Evolutionary conservation across 2,113 vertebrate species (phyloP), one percentile per base, ranked within the genome.

Genomic region (Centrocercus urophasianus): DNA sequence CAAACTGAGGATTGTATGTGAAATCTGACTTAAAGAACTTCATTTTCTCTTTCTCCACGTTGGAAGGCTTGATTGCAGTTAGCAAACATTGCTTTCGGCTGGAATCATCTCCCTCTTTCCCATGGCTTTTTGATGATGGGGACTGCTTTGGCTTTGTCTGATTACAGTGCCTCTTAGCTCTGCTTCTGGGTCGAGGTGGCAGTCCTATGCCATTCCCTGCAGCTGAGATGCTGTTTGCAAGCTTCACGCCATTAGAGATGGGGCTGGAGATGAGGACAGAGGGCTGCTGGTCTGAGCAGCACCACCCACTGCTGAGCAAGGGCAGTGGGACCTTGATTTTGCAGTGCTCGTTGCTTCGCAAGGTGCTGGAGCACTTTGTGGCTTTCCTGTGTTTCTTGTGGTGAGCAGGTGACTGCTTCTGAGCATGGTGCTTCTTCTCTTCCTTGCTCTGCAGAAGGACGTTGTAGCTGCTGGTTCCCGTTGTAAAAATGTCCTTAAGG

Each of bases 1-100:
- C 98, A 97, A 99, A 99, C 30, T 99, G 99, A 27, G 99, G 99
- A 64, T 99, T 98, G 96, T 99, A 99, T 22, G 91, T 98, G 96
- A 98, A 99, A 83, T 98, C 98, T 0, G 98, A 98, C 96, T 96
- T 96, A 94, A 99, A 99, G 93, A 99, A 99, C 45, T 97, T 98
- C 32, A 93, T 83, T 91, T 98, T 99, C 94, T 99, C 99, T 38
- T 95, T 98, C 92, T 99, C 98, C 67, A 99, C 98, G 2, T 99
- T 99, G 72, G 96, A 98, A 6, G 99, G 99, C 91, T 99, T 99
- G 96, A 99, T 98, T 8, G 99, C 99, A 6, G 98, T 96, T 50
- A 99, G 97, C 28, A 99, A 98, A 89, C 98, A 99, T 74, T 98
- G 97, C 76, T 98, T 99, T 88, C 94, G 98, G 50, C 96, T 93